Evolutionary conservation across 35 echinoderm and acorn worm genomes (phyloP), one percentile per base, ranked within the genome.

Genomic region (Amphiura filiformis): DNA sequence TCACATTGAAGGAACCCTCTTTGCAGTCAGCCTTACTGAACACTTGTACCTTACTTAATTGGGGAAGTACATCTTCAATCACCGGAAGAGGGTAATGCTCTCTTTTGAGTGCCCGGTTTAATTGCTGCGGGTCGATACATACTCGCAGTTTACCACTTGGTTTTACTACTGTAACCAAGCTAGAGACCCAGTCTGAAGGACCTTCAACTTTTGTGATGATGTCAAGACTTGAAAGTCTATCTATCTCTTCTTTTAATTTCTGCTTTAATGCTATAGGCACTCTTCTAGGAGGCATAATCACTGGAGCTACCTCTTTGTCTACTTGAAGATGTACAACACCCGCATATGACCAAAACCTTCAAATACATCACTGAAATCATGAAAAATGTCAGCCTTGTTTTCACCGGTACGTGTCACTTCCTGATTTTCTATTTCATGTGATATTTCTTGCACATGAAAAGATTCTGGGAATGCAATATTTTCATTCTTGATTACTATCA

Each of bases 141-240:
- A 86, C 52, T 80, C 90, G 78, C 26, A 88, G 56, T 38, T 80
- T 87, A 22, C 85, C 65, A 88, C 44, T 86, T 32, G 61, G 38
- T 57, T 93, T 88, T 42, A 32, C 56, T 34, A 84, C 91, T 7
- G 84, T 39, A 28, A 87, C 85, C 35, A 88, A 56, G n/a, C 2
- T 86, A 23, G 86, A 89, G 78, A 86, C 81, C 94, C 94, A 96
- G 33, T 95, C 84, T 18, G 56, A 88, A 35, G 93, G 89, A 35
- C 88, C 83, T 84, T 36, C 52, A 20, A 96, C 82, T 28, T 89
- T 92, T 64, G 84, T 57, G 30, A 96, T 91, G 22, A 92, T 82
- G 36, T 61, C 35, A n/a, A 81, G 12, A n/a, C 82, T 81, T 75
- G 84, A 86, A 13, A 92, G 82, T 30, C 90, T 83, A 44, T 79